Evolutionary conservation across 2,797 vertebrate genomes (phyloP), one percentile per base, ranked within the genome.

Genomic region (Neopelma chrysocephalum): DNA sequence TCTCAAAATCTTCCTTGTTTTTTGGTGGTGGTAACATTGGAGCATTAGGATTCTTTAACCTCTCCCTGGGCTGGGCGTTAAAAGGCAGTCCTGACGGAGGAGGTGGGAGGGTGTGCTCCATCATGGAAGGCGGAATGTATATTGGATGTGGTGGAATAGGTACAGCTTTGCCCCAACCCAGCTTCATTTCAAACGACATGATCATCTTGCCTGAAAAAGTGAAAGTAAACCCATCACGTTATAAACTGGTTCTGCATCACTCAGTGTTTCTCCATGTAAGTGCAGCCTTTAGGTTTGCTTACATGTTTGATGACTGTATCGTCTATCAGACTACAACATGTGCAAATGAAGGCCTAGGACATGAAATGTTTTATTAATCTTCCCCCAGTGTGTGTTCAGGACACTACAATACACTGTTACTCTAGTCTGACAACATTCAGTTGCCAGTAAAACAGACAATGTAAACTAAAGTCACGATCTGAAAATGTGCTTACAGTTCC

Each of bases 121-220:
- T 99, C 99, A 99, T 99, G 77, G 99, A 99, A 90, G 99, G 99
- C 31, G 99, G 99, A 98, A 99, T 99, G 98, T 99, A 99, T 98
- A 99, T 99, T 84, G 99, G 99, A 97, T 99, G 99, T 91, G 99
- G 99, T 65, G 99, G 99, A 78, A 99, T 99, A 94, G 99, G 99
- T 87, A 99, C 99, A 91, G 99, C 99, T 99, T 99, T 99, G 96
- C 99, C 99, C 99, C 99, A 99, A 31, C 99, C 99, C 95, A 99
- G 97, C 98, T 99, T 99, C 99, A 99, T 99, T 98, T 99, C 99
- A 98, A 99, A 99, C 73, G 99, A 99, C 99, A 99, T 99, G 66
- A 99, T 99, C 98, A 99, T 99, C 98, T 99, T 99, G 97, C 99
- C 99, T 99, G 95, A 29, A 97, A 96, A 45, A 85, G 77, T 31